Evolutionary conservation across 2,113 vertebrate species (phyloP).

Genomic region (Entomyzon cyanotis): DNA sequence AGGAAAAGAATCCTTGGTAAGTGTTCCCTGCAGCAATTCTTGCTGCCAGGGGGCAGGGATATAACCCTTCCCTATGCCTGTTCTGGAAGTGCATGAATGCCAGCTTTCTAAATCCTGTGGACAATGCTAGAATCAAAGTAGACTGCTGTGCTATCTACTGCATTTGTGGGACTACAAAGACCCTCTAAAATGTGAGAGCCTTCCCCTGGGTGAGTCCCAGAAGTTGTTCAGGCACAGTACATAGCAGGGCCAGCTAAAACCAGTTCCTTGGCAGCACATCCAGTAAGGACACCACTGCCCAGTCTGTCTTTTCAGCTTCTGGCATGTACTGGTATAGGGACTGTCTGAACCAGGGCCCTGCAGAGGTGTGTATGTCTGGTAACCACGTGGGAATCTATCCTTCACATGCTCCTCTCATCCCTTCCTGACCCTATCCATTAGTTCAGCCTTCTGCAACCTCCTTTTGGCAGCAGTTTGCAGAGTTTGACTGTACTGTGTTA

Average conservation of each 20-base stretch:
- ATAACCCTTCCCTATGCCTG: neutral
- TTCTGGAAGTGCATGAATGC: neutral
- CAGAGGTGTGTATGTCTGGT: neutral
- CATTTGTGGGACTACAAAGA: neutral
- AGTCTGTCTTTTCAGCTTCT: neutral
- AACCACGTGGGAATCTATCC: neutral
- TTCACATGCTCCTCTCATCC: neutral
- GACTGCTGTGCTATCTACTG: neutral
- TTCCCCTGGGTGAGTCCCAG: neutral
- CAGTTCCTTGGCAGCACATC: neutral
- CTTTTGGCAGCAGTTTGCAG: neutral
- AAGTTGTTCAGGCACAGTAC: neutral
- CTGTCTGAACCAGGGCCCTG: neutral
- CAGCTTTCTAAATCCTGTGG: neutral
- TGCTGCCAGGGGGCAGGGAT: neutral
- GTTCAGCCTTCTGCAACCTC: neutral
- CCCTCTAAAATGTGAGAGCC: neutral
- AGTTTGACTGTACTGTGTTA: neutral
- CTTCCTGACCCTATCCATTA: neutral
- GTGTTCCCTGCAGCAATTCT: neutral
- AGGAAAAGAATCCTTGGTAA: conserved; percentile 91
- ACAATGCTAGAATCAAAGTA: neutral
- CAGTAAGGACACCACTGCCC: neutral
- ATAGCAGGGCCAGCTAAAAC: neutral
- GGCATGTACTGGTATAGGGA: neutral